A percentile compares a stretch with the other conserved stretches of the same genome.
Evolutionary conservation across 2,797 vertebrate genomes (phyloP).

Genomic region (Prunella strophiata): DNA sequence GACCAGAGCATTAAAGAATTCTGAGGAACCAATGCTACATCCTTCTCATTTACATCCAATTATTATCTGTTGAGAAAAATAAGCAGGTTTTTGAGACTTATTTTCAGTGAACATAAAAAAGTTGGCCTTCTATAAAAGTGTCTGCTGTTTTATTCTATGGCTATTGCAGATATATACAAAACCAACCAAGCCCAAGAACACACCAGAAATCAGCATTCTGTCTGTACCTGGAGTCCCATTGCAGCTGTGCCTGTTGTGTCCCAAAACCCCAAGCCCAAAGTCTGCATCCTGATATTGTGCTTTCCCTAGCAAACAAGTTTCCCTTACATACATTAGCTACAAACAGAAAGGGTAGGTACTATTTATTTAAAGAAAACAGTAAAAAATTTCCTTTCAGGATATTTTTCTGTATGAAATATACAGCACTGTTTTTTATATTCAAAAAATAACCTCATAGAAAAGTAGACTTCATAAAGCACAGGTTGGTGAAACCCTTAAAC

Average conservation of each 20-base stretch:
- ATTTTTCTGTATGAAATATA: not conserved
- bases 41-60: not conserved
- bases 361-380: not conserved
- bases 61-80: not conserved
- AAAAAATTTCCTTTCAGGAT: not conserved
- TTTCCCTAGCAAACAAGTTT: not conserved
- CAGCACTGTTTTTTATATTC: not conserved
- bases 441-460: not conserved
- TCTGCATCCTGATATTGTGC: not conserved
- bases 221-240: fast-evolving
- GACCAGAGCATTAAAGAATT: not conserved
- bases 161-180: not conserved
- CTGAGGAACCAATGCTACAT: not conserved
- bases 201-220: not conserved
- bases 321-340: not conserved
- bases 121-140: not conserved
- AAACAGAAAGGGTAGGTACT: not conserved
- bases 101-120: not conserved
- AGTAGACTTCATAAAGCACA: not conserved
- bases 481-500: not conserved
- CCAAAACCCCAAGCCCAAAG: fast-evolving
- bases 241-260: not conserved
- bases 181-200: not conserved
- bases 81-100: not conserved
- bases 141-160: not conserved